Percentiles rank a stretch among this genome's conserved stretches.
phyloP scores from a whole-genome alignment of 2,888 invertebrate genomes.

The Synergus laeviventris region DNA sequence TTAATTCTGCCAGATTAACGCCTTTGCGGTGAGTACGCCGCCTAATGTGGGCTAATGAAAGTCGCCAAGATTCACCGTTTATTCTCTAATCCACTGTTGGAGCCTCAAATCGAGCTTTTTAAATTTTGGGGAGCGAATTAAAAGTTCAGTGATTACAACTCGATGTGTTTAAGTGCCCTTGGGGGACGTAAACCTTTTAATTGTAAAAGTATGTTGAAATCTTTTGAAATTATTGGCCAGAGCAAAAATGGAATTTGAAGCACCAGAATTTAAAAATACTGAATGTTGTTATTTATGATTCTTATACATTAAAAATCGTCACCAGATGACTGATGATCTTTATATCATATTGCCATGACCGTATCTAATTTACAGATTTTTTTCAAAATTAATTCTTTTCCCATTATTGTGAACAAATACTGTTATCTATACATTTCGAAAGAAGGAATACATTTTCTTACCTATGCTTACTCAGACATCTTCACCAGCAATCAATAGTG shows the following conservation, averaged over 20 bases:
- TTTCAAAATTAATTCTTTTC: background rate
- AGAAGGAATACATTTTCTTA: background rate
- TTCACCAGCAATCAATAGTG: slow-evolving; percentile 1
- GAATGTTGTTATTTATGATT: background rate
- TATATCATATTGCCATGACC: background rate
- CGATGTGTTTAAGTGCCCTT: slow-evolving; percentile 8
- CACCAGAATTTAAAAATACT: too few relatives aligned
- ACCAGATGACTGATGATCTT: background rate
- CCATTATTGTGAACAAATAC: background rate
- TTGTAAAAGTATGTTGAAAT: background rate
- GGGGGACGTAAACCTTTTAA: background rate
- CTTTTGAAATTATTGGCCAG: background rate
- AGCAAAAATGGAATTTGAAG: background rate
- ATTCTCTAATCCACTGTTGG: slow-evolving; percentile 10
- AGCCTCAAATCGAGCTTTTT: slow-evolving; percentile 12
- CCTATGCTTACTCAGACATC: background rate
- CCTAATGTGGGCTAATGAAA: slow-evolving; percentile 69
- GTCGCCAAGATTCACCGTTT: slow-evolving; percentile 62
- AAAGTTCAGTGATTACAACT: slow-evolving; percentile 22
- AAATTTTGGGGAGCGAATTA: slow-evolving; percentile 19
- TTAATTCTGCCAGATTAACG: slow-evolving; percentile 75
- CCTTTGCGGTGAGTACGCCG: slow-evolving; percentile 65
- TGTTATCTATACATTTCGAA: slow-evolving; percentile 7
- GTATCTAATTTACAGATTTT: background rate
- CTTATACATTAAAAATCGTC: background rate